Percentiles rank a stretch among this genome's conserved stretches.
These are phyloP conservation scores for Ctenicera cuprea DNA, from an alignment of 2,888 invertebrate species.

Conservation along the genomic window DNA sequence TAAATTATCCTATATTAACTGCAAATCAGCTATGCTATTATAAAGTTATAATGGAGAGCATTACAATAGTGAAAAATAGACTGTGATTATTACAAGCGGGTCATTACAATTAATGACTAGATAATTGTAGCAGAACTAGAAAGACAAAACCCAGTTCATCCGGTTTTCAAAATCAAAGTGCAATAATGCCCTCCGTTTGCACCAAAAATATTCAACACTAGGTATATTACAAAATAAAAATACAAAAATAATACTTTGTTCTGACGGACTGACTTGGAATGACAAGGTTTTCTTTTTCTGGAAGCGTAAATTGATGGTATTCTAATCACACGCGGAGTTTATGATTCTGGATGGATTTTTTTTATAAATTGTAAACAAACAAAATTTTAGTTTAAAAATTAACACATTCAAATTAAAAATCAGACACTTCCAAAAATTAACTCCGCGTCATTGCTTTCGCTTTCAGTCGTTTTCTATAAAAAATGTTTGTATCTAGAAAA, in stretches of 20 bases:
- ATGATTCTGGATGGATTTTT: background rate
- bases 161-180: slow-evolving; percentile 37
- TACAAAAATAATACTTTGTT: slow-evolving; percentile 44
- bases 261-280: slow-evolving; percentile 40
- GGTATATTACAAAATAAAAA: slow-evolving; percentile 28
- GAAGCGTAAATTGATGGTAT: slow-evolving; percentile 15
- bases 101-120: slow-evolving; percentile 52
- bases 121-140: slow-evolving; percentile 45
- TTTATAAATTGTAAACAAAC: too few species aligned
- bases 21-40: slow-evolving; percentile 26
- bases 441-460: slow-evolving; percentile 21
- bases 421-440: slow-evolving; percentile 12
- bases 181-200: slow-evolving; percentile 48
- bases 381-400: slow-evolving; percentile 3
- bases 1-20: slow-evolving; percentile 26
- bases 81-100: slow-evolving; percentile 36
- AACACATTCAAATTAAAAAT: background rate
- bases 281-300: slow-evolving; percentile 32
- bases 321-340: background rate
- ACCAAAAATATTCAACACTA: slow-evolving; percentile 36
- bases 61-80: slow-evolving; percentile 33
- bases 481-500: slow-evolving; percentile 41
- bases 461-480: slow-evolving; percentile 38
- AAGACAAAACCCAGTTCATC: slow-evolving; percentile 38
- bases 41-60: slow-evolving; percentile 46